Percentiles rank a stretch among this genome's conserved stretches.
Evolutionary conservation across 2,888 invertebrate species (phyloP).

Genomic region (Liodrosophila aerea): DNA sequence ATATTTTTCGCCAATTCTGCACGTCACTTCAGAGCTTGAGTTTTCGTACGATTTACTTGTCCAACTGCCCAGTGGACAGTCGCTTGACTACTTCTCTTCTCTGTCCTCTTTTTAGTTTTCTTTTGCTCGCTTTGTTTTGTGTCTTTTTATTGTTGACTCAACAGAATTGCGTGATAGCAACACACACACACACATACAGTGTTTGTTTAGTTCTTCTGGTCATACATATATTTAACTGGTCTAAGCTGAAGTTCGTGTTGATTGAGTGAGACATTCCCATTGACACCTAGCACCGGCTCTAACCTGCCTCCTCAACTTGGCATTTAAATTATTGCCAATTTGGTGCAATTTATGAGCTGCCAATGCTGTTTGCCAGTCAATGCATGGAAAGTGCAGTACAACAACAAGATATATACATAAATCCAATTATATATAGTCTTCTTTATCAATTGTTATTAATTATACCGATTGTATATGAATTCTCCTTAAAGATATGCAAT

Average conservation of each 20-base stretch:
- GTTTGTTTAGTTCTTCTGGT: constrained; percentile 19
- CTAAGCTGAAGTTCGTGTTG: constrained; percentile 32
- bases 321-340: not conserved
- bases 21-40: constrained; percentile 61
- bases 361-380: too few relatives aligned
- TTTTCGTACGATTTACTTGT: constrained; percentile 42
- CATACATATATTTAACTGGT: constrained; percentile 36
- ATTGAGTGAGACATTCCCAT: constrained; percentile 60
- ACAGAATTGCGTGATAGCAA: constrained; percentile 61
- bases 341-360: too few relatives aligned
- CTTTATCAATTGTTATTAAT: too few relatives aligned
- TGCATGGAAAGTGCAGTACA: too few relatives aligned
- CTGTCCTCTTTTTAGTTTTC: constrained; percentile 5
- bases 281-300: constrained; percentile 41
- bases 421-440: too few relatives aligned
- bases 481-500: too few relatives aligned
- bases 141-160: constrained; percentile 64
- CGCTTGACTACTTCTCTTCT: constrained; percentile 15
- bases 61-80: constrained; percentile 24
- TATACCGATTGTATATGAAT: too few relatives aligned
- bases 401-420: too few relatives aligned
- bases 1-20: constrained; percentile 66
- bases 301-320: not conserved
- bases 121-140: constrained; percentile 20
- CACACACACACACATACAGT: constrained; percentile 23